Evolutionary conservation across 2,888 invertebrate species (phyloP).

Genomic region (Leptinotarsa juncta): DNA sequence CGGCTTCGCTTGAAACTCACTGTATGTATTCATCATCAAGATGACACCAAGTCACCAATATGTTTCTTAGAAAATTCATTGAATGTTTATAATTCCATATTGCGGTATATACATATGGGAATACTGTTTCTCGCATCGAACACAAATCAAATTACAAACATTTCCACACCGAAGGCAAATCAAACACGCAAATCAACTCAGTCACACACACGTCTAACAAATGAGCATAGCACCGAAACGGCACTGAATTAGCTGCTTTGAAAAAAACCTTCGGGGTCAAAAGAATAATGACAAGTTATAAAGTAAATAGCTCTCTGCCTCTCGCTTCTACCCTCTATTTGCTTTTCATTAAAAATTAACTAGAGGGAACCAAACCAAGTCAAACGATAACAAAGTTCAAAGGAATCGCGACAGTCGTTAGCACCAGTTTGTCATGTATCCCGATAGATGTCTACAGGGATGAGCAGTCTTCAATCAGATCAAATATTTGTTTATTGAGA

Average conservation of each 20-base stretch:
- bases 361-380: constrained; percentile 15
- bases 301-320: constrained; percentile 15
- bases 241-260: constrained; percentile 5
- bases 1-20: too few species aligned
- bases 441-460: constrained; percentile 5
- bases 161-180: too few species aligned
- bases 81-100: too few species aligned
- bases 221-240: neutral
- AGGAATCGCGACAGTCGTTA: constrained; percentile 13
- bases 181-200: constrained; percentile 1
- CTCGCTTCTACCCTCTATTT: constrained; percentile 16
- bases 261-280: constrained; percentile 7
- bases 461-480: constrained; percentile 4
- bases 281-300: constrained; percentile 13
- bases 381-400: constrained; percentile 20
- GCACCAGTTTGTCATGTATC: constrained; percentile 17
- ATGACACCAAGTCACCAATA: too few species aligned
- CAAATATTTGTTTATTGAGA: constrained; percentile 9
- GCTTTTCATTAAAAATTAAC: constrained; percentile 18
- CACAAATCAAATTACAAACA: too few species aligned
- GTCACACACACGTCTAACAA: neutral
- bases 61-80: too few species aligned
- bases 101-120: too few species aligned
- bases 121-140: too few species aligned
- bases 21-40: too few species aligned